A percentile compares a stretch with the other conserved stretches of the same genome.
Evolutionary conservation across 1,140 invertebrate genomes (phyloP).

Genomic region (Scylla paramamosain): DNA sequence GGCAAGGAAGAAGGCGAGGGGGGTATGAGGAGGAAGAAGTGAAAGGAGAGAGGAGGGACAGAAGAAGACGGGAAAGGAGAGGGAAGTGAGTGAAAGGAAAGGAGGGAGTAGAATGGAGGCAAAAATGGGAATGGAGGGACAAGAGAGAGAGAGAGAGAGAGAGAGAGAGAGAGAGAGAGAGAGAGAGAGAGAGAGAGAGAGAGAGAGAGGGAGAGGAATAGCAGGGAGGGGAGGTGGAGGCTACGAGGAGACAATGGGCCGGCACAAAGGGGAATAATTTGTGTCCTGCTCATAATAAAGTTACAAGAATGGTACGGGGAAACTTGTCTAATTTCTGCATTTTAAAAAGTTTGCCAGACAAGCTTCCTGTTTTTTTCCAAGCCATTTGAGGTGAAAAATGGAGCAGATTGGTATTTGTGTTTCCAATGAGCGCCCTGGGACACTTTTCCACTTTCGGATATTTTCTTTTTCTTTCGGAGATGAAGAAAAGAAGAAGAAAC

Average conservation of each 20-base stretch:
- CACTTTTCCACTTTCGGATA: conserved; percentile 53
- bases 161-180: neutral
- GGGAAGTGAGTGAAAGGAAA: neutral
- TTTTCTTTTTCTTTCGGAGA: conserved; percentile 56
- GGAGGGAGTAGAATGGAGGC: neutral
- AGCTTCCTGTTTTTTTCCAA: conserved; percentile 75
- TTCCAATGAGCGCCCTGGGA: conserved; percentile 67
- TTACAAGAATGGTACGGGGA: conserved; percentile 71
- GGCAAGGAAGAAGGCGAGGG: neutral
- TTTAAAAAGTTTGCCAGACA: conserved; percentile 70
- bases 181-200: conserved; percentile 20
- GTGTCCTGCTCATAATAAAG: conserved; percentile 74
- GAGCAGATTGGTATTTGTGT: conserved; percentile 75
- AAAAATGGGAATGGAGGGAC: neutral
- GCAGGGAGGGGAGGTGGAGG: neutral
- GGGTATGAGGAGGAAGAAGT: neutral
- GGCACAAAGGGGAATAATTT: conserved; percentile 74
- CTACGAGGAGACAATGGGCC: conserved; percentile 56
- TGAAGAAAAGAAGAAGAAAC: conserved; percentile 40
- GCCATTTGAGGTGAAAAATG: conserved; percentile 76
- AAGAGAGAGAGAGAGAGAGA: neutral
- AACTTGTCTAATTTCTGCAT: conserved; percentile 76
- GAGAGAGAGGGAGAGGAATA: neutral
- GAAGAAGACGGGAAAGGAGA: neutral
- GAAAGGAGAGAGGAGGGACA: neutral